Evolutionary conservation across 2,888 invertebrate genomes (phyloP).

Genomic region (Camptogramma bilineatum): DNA sequence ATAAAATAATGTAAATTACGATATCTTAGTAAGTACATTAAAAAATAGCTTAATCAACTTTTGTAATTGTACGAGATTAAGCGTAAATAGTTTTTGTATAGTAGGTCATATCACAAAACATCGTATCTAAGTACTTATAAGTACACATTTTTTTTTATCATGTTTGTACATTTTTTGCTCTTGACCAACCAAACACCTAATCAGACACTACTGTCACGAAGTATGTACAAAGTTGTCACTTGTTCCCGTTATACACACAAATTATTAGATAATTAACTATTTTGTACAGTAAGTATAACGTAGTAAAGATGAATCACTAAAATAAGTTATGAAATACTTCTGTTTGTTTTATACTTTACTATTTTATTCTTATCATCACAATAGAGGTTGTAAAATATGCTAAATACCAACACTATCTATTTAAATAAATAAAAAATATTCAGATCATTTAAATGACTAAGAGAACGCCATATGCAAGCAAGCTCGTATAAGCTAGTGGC

Average conservation of each 20-base stretch:
- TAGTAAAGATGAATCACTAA: conserved; percentile 13
- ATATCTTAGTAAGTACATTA: too few species aligned
- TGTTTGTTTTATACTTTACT: background rate
- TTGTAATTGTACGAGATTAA: too few species aligned
- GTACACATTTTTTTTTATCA: too few species aligned
- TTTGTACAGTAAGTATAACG: background rate
- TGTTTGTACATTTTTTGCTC: conserved; percentile 1
- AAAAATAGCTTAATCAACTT: too few species aligned
- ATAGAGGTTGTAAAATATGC: background rate
- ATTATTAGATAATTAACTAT: conserved; percentile 32
- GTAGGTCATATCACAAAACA: too few species aligned
- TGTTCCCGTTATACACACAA: conserved; percentile 37
- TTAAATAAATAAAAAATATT: too few species aligned
- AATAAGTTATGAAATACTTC: background rate
- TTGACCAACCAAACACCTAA: conserved; percentile 32
- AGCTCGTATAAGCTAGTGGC: too few species aligned
- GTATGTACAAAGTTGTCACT: conserved; percentile 20
- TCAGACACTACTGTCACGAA: conserved; percentile 37
- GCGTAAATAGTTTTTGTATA: too few species aligned
- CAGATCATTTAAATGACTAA: too few species aligned
- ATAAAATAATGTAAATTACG: too few species aligned
- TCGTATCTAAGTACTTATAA: too few species aligned
- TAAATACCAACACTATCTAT: background rate
- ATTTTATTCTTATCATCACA: background rate
- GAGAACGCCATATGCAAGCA: too few species aligned